Evolutionary conservation across 1,140 invertebrate genomes (phyloP), one percentile per base, ranked within the genome.

Genomic region (Sminthurides bifidus): DNA sequence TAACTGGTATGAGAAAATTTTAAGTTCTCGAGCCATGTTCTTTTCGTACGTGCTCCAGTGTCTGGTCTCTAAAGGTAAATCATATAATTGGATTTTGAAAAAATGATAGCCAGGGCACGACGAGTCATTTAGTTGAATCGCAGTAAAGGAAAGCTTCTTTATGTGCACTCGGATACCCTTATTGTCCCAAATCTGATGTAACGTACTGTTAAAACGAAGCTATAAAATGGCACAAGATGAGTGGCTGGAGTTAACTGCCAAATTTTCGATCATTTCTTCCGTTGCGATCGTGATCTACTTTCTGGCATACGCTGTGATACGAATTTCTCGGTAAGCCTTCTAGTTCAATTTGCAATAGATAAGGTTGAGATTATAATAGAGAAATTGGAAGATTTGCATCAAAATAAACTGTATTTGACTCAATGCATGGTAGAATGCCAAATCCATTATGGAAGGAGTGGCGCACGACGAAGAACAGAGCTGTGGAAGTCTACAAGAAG

Each of bases 231-330:
- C 15, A n/a, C 24, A 50, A 21, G 14, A 29, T 1, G 53, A 55
- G 24, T 55, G 44, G 27, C 40, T 55, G 19, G 53, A 55, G 27
- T 45, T 46, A 17, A 17, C 35, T 19, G 56, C 56, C 17, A 48
- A 53, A 26, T 26, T 58, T 10, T 45, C 56, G 14, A 53, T 52
- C 19, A 37, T 44, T 52, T 40, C 24, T 19, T 58, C 41, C 2
- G 30, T 58, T 21, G 37, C 53, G 8, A 58, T 46, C 19, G 56
- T 58, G 2, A 46, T 58, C 12, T 58, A 58, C 40, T 29, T 58
- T 37, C 35, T 41, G 6, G 33, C 29, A 19, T 52, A 53, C 46
- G 17, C 29, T 3, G 35, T 38, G 1, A 45, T 48, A 41, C 5
- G 56, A 41, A 58, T 58, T 15, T 41, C 43, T 6, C 40, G 51